Percentiles rank a stretch among this genome's conserved stretches.
These are phyloP conservation scores for Planococcus citri DNA, from an alignment of 1,140 invertebrate species.

Conservation along the genomic window DNA sequence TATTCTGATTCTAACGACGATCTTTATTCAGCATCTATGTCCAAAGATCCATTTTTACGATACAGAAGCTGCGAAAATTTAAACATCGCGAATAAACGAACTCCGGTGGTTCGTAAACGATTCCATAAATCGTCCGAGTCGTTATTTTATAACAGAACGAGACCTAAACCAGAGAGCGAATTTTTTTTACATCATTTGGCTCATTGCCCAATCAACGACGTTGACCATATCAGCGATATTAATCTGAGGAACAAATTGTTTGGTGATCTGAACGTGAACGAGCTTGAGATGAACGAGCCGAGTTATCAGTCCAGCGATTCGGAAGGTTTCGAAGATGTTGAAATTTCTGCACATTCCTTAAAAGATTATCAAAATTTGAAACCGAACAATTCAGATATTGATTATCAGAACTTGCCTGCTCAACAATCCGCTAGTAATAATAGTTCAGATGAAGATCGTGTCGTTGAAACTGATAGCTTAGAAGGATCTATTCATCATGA, in stretches of 20 bases:
- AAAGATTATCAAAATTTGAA: too few species aligned
- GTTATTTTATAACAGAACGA: neutral
- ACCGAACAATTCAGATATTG: too few species aligned
- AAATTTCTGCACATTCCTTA: too few species aligned
- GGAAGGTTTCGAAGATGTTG: too few species aligned
- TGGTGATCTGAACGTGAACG: too few species aligned
- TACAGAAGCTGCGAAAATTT: neutral
- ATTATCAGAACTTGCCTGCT: too few species aligned
- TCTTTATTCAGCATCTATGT: neutral
- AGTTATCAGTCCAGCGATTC: too few species aligned
- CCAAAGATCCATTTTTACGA: neutral
- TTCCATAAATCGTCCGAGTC: conserved; percentile 2
- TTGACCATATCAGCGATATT: too few species aligned
- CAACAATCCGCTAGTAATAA: too few species aligned
- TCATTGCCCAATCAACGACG: neutral
- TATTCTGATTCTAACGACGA: neutral
- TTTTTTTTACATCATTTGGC: neutral
- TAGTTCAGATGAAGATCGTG: neutral
- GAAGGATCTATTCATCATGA: neutral
- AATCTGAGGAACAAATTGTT: too few species aligned
- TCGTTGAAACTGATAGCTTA: neutral
- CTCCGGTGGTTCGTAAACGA: neutral
- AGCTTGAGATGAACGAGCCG: too few species aligned
- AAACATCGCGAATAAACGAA: neutral
- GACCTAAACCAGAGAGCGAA: neutral